A percentile compares a stretch with the other conserved stretches of the same genome.
Conservation (phyloP, 2,797 vertebrate species). For the Podarcis lilfordi region DNA sequence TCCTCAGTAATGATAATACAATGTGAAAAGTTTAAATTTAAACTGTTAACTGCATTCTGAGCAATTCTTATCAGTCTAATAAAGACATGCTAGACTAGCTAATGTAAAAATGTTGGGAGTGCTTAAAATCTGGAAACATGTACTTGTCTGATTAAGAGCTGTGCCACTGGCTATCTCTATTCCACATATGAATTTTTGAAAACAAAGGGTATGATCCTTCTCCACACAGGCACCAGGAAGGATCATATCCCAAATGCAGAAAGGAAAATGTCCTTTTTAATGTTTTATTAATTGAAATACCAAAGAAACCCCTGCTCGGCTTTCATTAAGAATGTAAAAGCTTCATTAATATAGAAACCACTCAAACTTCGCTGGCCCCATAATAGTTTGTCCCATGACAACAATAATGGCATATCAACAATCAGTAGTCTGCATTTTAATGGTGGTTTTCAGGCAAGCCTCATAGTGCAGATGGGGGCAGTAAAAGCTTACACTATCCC, state of each 20-base stretch:
- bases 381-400: constrained; percentile 71
- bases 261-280: constrained; percentile 65
- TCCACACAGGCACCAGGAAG: not conserved
- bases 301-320: constrained; percentile 59
- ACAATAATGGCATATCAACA: constrained; percentile 74
- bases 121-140: constrained; percentile 5
- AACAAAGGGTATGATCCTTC: constrained; percentile 47
- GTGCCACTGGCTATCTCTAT: constrained; percentile 56
- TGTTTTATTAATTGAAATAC: constrained; percentile 78
- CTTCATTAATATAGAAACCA: constrained; percentile 75
- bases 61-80: constrained; percentile 54
- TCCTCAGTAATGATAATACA: constrained; percentile 43
- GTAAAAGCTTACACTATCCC: constrained; percentile 77
- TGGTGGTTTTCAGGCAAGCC: constrained; percentile 74
- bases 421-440: constrained; percentile 76
- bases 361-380: constrained; percentile 58
- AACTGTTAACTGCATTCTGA: constrained; percentile 52
- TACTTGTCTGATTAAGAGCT: constrained; percentile 59
- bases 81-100: constrained; percentile 32
- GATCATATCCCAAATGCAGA: not conserved
- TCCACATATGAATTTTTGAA: constrained; percentile 40
- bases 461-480: constrained; percentile 76
- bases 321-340: constrained; percentile 75
- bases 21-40: constrained; percentile 49
- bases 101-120: constrained; percentile 31